A percentile compares a stretch with the other conserved stretches of the same genome.
Conservation (phyloP, 1,140 invertebrate species). For the Ceratoteleas bidentatus region DNA sequence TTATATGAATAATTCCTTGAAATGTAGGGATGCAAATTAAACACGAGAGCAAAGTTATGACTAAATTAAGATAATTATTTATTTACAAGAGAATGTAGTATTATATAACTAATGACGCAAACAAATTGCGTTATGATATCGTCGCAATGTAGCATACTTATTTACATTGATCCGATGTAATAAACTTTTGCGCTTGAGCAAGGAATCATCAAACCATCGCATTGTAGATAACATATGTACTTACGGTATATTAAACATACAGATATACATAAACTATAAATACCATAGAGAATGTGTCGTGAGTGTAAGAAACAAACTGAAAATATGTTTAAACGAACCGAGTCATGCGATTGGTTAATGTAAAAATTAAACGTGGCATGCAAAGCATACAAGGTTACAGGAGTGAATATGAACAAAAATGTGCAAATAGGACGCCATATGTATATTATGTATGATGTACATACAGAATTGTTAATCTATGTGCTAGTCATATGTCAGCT, state of each 20-base stretch:
- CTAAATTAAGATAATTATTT: too few species aligned
- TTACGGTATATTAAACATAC: conserved; percentile 22
- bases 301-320: conserved; percentile 27
- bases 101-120: too few species aligned
- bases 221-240: conserved; percentile 63
- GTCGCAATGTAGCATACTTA: conserved; percentile 14
- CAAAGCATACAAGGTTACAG: conserved; percentile 37
- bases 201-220: conserved; percentile 35
- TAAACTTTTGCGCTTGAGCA: conserved; percentile 20
- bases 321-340: conserved; percentile 29
- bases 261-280: conserved; percentile 39
- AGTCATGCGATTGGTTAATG: conserved; percentile 32
- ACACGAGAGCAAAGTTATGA: too few species aligned
- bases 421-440: conserved; percentile 44
- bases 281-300: conserved; percentile 16
- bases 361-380: conserved; percentile 44
- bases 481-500: conserved; percentile 59
- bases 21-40: too few species aligned
- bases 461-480: conserved; percentile 60
- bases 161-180: conserved; percentile 1
- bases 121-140: too few species aligned
- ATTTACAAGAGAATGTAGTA: too few species aligned
- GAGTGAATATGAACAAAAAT: conserved; percentile 39
- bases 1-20: too few species aligned
- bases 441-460: conserved; percentile 55